phyloP scores from a whole-genome alignment of 1,140 invertebrate genomes.

The Drosophila elegans region DNA sequence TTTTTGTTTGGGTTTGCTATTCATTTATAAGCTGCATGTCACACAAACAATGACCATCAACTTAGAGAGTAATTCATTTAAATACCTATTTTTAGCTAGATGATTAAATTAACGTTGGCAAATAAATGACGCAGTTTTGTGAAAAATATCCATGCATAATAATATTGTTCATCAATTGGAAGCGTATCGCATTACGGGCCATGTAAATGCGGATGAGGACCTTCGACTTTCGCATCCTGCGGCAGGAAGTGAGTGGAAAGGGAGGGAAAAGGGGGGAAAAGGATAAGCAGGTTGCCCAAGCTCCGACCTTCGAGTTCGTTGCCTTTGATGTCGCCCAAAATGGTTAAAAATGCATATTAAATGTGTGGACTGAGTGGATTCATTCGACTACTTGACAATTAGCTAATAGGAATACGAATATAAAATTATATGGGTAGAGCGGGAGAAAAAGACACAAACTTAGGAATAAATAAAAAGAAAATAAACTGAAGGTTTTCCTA shows the following conservation, averaged over 20 bases:
- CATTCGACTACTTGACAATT: conserved; percentile 17
- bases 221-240: conserved; percentile 5
- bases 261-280: neutral
- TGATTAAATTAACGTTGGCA: neutral
- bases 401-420: conserved; percentile 15
- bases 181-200: conserved; percentile 2
- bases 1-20: too few relatives aligned
- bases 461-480: neutral
- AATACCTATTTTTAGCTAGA: neutral
- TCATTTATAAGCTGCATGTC: neutral
- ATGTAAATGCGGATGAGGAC: conserved; percentile 7
- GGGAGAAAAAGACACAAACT: neutral
- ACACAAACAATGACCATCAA: neutral
- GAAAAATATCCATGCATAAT: conserved; percentile 9
- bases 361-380: conserved; percentile 24
- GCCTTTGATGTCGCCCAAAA: conserved; percentile 28
- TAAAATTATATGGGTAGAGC: neutral
- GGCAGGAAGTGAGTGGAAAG: conserved; percentile 15
- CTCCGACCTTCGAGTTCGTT: neutral
- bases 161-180: conserved; percentile 5
- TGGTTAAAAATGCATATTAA: conserved; percentile 33
- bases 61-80: conserved; percentile 2
- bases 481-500: neutral
- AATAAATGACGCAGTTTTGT: neutral
- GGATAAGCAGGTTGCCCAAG: conserved; percentile 17